Conservation (phyloP, 2,113 vertebrate genomes). For the Myotis lucifugus region DNA sequence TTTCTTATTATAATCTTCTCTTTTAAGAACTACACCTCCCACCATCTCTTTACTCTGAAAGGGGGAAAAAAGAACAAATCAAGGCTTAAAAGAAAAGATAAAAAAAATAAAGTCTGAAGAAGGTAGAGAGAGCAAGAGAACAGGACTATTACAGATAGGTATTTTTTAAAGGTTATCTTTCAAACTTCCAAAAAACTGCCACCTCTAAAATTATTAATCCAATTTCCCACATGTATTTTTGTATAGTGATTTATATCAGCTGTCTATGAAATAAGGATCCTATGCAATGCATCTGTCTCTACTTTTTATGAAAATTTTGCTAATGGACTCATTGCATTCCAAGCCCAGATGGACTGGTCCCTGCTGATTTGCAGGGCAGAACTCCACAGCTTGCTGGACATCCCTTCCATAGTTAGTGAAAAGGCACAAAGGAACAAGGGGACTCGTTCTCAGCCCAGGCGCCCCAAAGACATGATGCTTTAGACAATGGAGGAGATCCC, state of each 20-base stretch:
- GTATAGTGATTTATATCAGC: background rate
- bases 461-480: background rate
- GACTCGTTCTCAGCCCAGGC: background rate
- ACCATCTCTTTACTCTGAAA: background rate
- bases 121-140: background rate
- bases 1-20: background rate
- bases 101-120: background rate
- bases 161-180: background rate
- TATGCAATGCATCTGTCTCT: background rate
- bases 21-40: background rate
- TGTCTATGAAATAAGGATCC: background rate
- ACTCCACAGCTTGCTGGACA: background rate
- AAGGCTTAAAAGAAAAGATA: background rate
- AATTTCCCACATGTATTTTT: background rate
- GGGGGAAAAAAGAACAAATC: background rate
- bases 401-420: background rate
- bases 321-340: background rate
- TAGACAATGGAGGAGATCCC: background rate
- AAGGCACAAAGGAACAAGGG: background rate
- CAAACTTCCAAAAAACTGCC: background rate
- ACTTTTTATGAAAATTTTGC: background rate
- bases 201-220: slow-evolving; percentile 11
- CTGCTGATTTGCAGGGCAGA: background rate
- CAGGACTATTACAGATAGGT: background rate
- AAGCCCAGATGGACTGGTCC: background rate